A percentile compares a stretch with the other conserved stretches of the same genome.
These are phyloP conservation scores for Drosophila kohkoa DNA, from an alignment of 1,140 invertebrate genomes.

Conservation along the genomic window DNA sequence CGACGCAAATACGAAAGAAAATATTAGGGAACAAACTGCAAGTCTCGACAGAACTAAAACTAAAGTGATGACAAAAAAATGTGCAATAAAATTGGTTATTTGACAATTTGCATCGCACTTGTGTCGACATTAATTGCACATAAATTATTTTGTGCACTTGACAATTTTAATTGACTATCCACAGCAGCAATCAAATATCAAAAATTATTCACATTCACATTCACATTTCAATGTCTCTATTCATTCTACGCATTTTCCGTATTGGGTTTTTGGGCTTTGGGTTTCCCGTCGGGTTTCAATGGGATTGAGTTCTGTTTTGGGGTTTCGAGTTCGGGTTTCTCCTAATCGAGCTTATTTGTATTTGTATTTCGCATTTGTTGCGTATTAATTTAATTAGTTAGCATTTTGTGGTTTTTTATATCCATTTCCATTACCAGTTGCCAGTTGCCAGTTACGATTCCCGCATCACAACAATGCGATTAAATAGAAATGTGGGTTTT, in stretches of 20 bases:
- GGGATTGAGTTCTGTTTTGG: constrained; percentile 13
- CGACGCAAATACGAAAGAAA: constrained; percentile 54
- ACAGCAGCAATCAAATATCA: constrained; percentile 36
- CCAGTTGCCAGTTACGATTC: constrained; percentile 11
- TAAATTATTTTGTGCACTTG: constrained; percentile 62
- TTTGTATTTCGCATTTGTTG: constrained; percentile 69
- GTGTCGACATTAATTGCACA: constrained; percentile 65
- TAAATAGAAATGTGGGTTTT: constrained; percentile 56
- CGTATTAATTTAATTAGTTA: constrained; percentile 80
- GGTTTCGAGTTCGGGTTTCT: constrained; percentile 16
- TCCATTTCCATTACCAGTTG: constrained; percentile 32
- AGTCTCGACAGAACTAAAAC: constrained; percentile 23
- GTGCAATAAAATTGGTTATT: constrained; percentile 37
- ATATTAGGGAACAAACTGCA: constrained; percentile 46
- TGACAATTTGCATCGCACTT: constrained; percentile 56
- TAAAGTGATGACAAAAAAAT: constrained; percentile 6
- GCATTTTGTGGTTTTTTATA: constrained; percentile 66
- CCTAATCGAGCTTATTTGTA: constrained; percentile 22
- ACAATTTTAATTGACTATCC: constrained; percentile 71
- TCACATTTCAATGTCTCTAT: background rate
- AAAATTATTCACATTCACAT: background rate
- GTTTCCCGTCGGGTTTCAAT: background rate
- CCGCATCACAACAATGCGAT: constrained; percentile 53
- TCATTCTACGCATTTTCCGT: background rate
- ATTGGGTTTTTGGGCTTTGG: background rate